Evolutionary conservation across 2,113 vertebrate genomes (phyloP), one percentile per base, ranked within the genome.

Genomic region (Ellobius talpinus): DNA sequence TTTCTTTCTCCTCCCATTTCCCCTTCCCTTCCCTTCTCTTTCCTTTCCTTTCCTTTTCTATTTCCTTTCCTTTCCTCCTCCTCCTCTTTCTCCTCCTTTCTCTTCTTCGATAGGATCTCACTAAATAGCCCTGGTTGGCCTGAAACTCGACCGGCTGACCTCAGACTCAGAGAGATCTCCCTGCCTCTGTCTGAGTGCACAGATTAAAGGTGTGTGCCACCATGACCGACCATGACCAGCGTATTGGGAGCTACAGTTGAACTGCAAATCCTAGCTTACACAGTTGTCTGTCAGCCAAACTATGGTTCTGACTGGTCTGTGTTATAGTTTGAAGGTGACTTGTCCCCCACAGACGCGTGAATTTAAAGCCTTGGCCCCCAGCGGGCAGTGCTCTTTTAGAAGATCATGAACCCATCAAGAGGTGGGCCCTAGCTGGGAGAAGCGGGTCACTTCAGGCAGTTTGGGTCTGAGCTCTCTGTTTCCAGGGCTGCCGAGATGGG

Each of bases 61-160:
- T 9, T 9, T 13, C 0, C 10, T 36, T 0, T 33, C 29, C 58
- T 58, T 9, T 50, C 45, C 1, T 58, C 10, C 24, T 23, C 29
- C 29, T 66, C 29, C 4, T 66, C 29, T 14, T 66, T 33, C 68
- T 72, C 5, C 36, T 72, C 36, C 36, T n/a, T 17, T 33, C 36
- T 72, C 50, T n/a, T n/a, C 78, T 84, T 63, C 7, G 1, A 29
- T 42, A 29, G 13, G 6, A 12, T 84, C n/a, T 84, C n/a, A 84
- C 24, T 63, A 84, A 63, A 12, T 63, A 84, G 55, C 81, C 24
- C 24, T 84, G 24, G 55, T 13, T 63, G 39, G 7, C 24, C 55
- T 42, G 81, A 13, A 63, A 42, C 55, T 42, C 55, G 29, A 12
- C 81, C 42, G n/a, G 55, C n/a, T 63, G n/a, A 24, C n/a, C 81